Evolutionary conservation across 2,113 vertebrate species (phyloP).

Genomic region (Microtus oregoni): DNA sequence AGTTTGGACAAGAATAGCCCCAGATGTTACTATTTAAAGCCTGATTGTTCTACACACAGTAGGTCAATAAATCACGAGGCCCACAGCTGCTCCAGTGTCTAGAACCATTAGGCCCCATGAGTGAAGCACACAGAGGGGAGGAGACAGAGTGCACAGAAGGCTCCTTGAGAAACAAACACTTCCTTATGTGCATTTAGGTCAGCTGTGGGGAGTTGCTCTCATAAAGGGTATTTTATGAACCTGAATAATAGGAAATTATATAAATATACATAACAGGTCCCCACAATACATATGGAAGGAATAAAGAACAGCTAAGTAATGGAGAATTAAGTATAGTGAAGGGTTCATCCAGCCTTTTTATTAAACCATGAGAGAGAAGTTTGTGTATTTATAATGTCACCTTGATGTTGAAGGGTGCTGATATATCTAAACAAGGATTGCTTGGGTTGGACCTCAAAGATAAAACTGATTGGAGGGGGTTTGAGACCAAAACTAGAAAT

Average conservation of each 20-base stretch:
- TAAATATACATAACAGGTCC: conserved; percentile 78
- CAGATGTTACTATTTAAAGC: conserved; percentile 83
- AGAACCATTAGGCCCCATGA: conserved; percentile 82
- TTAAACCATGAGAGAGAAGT: conserved; percentile 41
- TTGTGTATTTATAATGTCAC: conserved; percentile 2
- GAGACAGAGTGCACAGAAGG: conserved; percentile 81
- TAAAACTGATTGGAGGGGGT: not conserved
- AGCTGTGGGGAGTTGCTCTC: conserved; percentile 76
- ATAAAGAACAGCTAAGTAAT: conserved; percentile 82
- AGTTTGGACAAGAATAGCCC: conserved; percentile 66
- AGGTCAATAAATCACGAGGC: conserved; percentile 86
- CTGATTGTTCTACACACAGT: conserved; percentile 83
- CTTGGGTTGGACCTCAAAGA: not conserved
- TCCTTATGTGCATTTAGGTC: conserved; percentile 84
- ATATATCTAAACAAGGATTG: conserved; percentile 1
- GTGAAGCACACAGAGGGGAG: conserved; percentile 71
- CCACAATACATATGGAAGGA: conserved; percentile 74
- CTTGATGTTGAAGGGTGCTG: not conserved
- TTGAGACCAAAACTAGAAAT: not conserved
- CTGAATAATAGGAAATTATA: conserved; percentile 80
- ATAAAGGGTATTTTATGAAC: conserved; percentile 84
- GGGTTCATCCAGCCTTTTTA: conserved; percentile 28
- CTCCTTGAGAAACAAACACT: conserved; percentile 83
- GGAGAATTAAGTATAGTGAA: conserved; percentile 59
- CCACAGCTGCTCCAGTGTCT: conserved; percentile 85